phyloP scores from a whole-genome alignment of 2,888 invertebrate species.

The Stenchaetothrips biformis region DNA sequence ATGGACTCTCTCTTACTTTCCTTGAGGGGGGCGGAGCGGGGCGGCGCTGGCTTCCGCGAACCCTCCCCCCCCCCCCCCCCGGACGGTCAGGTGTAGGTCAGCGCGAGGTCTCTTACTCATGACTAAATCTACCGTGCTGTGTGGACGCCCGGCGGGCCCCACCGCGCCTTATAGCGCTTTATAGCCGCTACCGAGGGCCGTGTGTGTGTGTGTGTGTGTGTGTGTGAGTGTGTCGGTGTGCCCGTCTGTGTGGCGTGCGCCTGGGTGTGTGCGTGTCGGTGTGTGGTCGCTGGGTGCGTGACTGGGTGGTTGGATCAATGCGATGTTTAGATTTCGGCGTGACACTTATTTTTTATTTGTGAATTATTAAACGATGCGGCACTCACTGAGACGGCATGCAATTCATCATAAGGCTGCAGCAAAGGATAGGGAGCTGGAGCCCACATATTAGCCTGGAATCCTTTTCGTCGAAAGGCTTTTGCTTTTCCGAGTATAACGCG shows the following conservation, averaged over 20 bases:
- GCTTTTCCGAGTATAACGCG: too few species aligned
- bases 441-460: too few species aligned
- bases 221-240: background rate
- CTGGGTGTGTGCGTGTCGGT: too few species aligned
- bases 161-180: background rate
- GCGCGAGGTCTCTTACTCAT: conserved; percentile 13
- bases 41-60: background rate
- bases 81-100: conserved; percentile 15
- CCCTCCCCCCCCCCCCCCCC: background rate
- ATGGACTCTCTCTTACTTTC: conserved; percentile 21
- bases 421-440: too few species aligned
- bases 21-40: background rate
- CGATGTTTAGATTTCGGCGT: too few species aligned
- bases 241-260: background rate
- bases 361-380: too few species aligned
- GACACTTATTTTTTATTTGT: too few species aligned
- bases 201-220: background rate
- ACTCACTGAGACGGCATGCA: too few species aligned
- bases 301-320: too few species aligned
- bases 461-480: too few species aligned
- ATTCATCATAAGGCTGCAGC: too few species aligned
- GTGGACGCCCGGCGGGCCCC: background rate
- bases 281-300: too few species aligned
- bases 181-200: background rate
- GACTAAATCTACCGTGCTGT: conserved; percentile 16